Evolutionary conservation across 2,113 vertebrate species (phyloP), one percentile per base, ranked within the genome.

Genomic region (Lutjanus erythropterus): DNA sequence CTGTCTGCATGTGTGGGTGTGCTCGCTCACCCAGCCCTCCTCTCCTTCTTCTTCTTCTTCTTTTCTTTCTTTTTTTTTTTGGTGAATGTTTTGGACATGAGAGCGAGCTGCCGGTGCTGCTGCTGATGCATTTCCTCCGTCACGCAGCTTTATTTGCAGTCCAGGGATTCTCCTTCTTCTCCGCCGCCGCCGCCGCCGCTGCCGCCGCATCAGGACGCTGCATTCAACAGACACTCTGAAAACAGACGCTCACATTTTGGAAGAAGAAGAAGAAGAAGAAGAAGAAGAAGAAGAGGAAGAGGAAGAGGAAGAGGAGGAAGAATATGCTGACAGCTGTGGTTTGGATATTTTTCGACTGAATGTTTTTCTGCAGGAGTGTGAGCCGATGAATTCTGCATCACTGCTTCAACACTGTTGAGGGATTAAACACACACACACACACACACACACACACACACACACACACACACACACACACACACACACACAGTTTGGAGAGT

Each of bases 111-210:
- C 49, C 1, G 37, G 8, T 42, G 55, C 18, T 27, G 71, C 73
- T 58, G 78, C 65, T 75, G 90, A 78, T 65, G 75, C 37, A 0
- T 62, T 15, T 84, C 71, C 87, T 85, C 75, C 78, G 80, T 91
- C 89, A 86, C 86, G 18, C 83, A 66, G 81, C 60, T 86, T 72
- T 73, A 79, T 88, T 83, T 84, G 66, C 73, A 69, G 82, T 69
- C 58, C 29, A 56, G 82, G 91, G 88, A 88, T 92, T 82, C 85
- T 89, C 84, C 21, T 4, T 19, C 66, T 0, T 39, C 29, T 1
- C 21, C 44, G 10, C 47, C 61, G 11, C 37, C 29, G 4, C 71
- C 66, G 1, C 46, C 29, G 1, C 21, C 44, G 10, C 47, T 55
- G 11, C 37, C 29, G 4, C 71, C 0, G 47, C 62, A 49, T 21